Evolutionary conservation across 1,140 invertebrate species (phyloP), one percentile per base, ranked within the genome.

Genomic region (Linepithema humile): DNA sequence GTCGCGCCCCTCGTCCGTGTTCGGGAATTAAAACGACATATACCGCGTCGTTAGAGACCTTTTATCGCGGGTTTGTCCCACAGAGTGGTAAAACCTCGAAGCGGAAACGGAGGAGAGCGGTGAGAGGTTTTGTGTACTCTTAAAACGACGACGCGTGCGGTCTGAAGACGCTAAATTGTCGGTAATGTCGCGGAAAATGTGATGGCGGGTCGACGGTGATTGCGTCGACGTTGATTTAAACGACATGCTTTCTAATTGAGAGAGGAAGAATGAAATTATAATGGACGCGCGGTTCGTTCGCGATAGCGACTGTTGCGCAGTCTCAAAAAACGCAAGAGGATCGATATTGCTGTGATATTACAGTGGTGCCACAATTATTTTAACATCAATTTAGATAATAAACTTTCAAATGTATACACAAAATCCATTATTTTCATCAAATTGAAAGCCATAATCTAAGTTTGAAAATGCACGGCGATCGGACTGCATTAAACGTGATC

Each of bases 21-120:
- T 74, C 74, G 43, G 55, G 67, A 89, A 89, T 89, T 85, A 77
- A 89, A 88, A 88, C 59, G 67, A 74, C 72, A 60, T 73, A 78
- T 62, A 62, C 64, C 32, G 20, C 72, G 4, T 9, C 43, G 45
- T 55, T 84, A 55, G 38, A 62, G 32, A 64, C 26, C 55, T 65
- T 80, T 87, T 70, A 55, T 73, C 43, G 40, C 12, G 6, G 35
- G 55, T 80, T 80, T 80, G 26, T 40, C 5, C 48, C 5, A 62
- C 6, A 29, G 12, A 62, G 17, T 69, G 50, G 60, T 72, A 67
- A 50, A 72, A 35, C 4, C n/a, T 23, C 26, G 32, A 43, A 1
- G 26, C 17, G 23, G 26, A 23, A 55, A 62, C 1, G 26, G 15
- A 12, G 15, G 6, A 9, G 23, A 40, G 35, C 10, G 32, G n/a